Base-by-base conservation (phyloP, 2,113 vertebrate genomes). In the Haliaeetus leucogaster region DNA sequence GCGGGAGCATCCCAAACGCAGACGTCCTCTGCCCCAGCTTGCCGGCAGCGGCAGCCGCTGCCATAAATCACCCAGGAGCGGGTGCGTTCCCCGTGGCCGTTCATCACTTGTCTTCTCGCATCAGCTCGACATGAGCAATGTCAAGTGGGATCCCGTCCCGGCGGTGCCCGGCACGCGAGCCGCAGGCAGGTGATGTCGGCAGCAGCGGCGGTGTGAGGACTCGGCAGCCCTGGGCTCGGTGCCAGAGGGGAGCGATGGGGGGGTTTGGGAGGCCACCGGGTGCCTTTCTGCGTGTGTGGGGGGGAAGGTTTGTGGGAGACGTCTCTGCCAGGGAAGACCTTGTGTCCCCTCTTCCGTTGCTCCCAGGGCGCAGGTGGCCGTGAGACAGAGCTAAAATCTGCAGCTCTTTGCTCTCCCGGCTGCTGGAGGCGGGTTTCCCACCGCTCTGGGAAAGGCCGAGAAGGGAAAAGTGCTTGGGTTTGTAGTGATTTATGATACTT, bases 11-110 rank as follows among this genome's bases (percentile, higher is more conserved):
- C 74, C 74, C 30, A 5, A 10, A 10, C 1, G 2, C 82, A 4
- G n/a, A 16, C 3, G 2, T 50, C 6, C 72, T 65, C 21, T 53
- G 40, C 40, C 61, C 56, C 19, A 4, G 52, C 38, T 71, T 21
- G 32, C 42, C 12, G 5, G 6, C 25, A 13, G 90, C 93, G 43
- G 82, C 96, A 26, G 89, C 58, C 59, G 77, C 92, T 79, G 90
- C 95, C 89, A 12, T 96, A 92, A 93, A 93, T 98, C 96, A 79
- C 89, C 66, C 38, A 6, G 4, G 66, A 86, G 91, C 26, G 66
- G 93, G 84, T 30, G 32, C 18, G 12, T 70, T 81, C 72, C 95
- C 86, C 8, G 11, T 4, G 7, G 63, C 55, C 16, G 34, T 77
- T 91, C 91, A 48, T 97, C 97, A 11, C n/a, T 86, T 68, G 38